Conservation (phyloP, 2,888 invertebrate species). For the Sinotaia quadrata region DNA sequence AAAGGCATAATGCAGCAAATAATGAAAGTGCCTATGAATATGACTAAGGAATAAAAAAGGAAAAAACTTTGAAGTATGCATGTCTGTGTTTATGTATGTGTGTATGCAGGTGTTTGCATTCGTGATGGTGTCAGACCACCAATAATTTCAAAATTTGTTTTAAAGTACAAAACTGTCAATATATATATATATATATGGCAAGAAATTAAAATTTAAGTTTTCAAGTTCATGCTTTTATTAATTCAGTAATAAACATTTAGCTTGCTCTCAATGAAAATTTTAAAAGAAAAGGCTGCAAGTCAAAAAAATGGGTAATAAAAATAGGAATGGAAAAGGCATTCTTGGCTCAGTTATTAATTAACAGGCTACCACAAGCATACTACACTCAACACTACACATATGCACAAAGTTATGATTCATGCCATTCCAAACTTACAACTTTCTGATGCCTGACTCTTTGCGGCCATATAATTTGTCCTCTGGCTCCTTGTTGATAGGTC, state of each 20-base stretch:
- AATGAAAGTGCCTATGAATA: too few relatives aligned
- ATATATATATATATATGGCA: constrained; percentile 1
- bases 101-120: too few relatives aligned
- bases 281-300: too few relatives aligned
- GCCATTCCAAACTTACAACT: constrained; percentile 70
- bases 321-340: background rate
- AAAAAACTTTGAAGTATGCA: too few relatives aligned
- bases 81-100: too few relatives aligned
- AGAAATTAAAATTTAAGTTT: background rate
- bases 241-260: background rate
- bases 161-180: constrained; percentile 8
- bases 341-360: background rate
- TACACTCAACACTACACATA: background rate
- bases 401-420: background rate
- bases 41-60: too few relatives aligned
- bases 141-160: too few relatives aligned
- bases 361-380: background rate
- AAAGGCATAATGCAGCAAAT: too few relatives aligned
- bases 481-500: constrained; percentile 95
- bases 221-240: background rate
- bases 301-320: too few relatives aligned
- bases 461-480: constrained; percentile 97
- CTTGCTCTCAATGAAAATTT: too few relatives aligned
- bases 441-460: constrained; percentile 79
- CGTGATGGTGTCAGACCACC: too few relatives aligned